Evolutionary conservation across 2,888 invertebrate genomes (phyloP), one percentile per base, ranked within the genome.

Genomic region (Chymomyza caudatula): DNA sequence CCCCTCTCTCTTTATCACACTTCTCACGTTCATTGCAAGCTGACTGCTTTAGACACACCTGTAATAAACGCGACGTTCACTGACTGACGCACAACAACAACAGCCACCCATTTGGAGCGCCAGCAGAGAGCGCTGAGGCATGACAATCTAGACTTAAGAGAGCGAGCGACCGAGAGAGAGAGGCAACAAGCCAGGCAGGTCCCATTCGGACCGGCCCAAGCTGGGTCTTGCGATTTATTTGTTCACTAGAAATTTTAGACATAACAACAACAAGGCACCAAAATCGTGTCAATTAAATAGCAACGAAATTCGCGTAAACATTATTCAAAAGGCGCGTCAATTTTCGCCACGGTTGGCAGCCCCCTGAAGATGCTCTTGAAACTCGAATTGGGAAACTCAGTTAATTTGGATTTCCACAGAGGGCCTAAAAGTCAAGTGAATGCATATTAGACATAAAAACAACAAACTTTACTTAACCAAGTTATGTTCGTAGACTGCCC

Each of bases 51-150:
- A 65, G 78, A 67, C 78, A 78, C 78, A 78, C 77, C 82, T 78
- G 82, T 67, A 78, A 72, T 69, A 76, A 69, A 75, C 67, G 65
- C 51, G 65, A 20, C 29, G 19, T 37, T 13, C 58, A 55, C 49
- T 13, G 61, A 55, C 49, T 60, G 67, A 68, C 68, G 64, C 64
- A 59, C 58, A 49, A 43, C 49, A 37, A 37, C 29, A 64, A 74
- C 71, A 53, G 63, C 54, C 64, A 68, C 63, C 56, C 67, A 67
- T 76, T 76, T 64, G 72, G 66, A 65, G 78, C 73, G 57, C 64
- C 67, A 77, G 59, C 68, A 64, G 78, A 64, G 78, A 63, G 75
- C 78, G 71, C 82, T 78, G 71, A 77, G 71, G 73, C 82, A 77
- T 77, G 67, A 70, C 62, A 75, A 77, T 53, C 64, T 51, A 59